Evolutionary conservation across 1,140 invertebrate genomes (phyloP), one percentile per base, ranked within the genome.

Genomic region (Drosophila eugracilis): DNA sequence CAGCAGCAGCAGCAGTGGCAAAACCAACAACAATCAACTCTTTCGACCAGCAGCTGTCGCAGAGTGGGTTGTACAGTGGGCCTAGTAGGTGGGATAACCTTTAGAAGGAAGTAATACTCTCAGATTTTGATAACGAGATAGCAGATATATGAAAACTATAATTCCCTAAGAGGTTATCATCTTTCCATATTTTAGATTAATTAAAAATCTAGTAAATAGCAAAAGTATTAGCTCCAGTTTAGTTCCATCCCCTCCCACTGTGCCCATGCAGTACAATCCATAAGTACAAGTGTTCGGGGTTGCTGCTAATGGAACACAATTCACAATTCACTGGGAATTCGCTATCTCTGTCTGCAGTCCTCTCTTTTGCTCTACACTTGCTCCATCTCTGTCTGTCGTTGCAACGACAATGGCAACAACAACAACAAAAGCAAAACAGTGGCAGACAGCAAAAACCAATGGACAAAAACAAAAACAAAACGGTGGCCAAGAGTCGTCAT

Each of bases 281-380:
- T 41, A 67, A 44, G 52, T 53, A 73, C 59, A 78, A 72, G 71
- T 80, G 34, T 81, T 57, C 69, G 80, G 80, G 80, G 80, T 86
- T 84, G 76, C 57, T 84, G 79, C 80, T 84, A 84, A 84, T 84
- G 80, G 80, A 84, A 84, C 72, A 76, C 80, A 84, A 83, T 83
- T 81, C 78, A 81, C 78, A 81, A 60, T 60, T 65, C 60, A 60
- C 60, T 17, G 52, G 37, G 37, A 59, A 65, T 28, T 54, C 45
- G 37, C 67, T 75, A 45, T 54, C 15, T 44, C 66, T 49, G n/a
- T 58, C 47, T 52, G 19, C 7, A 17, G 10, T 2, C 19, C 26
- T 59, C 44, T 53, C 62, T 42, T 39, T 45, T 52, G 36, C 44
- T 30, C 62, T 34, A 32, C 36, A 21, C 17, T 28, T 9, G 50